phyloP scores from a whole-genome alignment of 2,888 invertebrate genomes.

The Pemphredon lugubris region DNA sequence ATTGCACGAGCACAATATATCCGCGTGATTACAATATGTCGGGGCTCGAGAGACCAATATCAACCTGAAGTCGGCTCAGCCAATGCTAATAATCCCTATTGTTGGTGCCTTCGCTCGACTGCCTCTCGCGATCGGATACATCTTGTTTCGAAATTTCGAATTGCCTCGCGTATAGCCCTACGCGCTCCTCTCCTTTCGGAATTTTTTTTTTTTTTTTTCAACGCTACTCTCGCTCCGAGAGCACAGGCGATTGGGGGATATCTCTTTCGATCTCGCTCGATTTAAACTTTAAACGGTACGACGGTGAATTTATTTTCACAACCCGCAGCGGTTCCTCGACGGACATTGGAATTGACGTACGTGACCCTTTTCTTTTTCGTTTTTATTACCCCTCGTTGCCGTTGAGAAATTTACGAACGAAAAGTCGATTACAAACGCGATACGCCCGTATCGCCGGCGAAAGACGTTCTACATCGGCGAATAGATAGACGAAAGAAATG shows the following conservation, averaged over 20 bases:
- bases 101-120: constrained; percentile 68
- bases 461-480: neutral
- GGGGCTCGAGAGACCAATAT: constrained; percentile 75
- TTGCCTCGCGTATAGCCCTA: constrained; percentile 37
- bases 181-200: neutral
- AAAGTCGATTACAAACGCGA: too few relatives aligned
- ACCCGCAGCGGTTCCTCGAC: too few relatives aligned
- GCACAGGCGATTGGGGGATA: too few relatives aligned
- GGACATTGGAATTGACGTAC: too few relatives aligned
- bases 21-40: constrained; percentile 78
- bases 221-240: neutral
- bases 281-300: too few relatives aligned
- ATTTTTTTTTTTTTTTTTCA: constrained; percentile 9
- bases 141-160: constrained; percentile 68
- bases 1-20: constrained; percentile 73
- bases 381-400: too few relatives aligned
- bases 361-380: too few relatives aligned
- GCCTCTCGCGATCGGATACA: constrained; percentile 60
- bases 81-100: constrained; percentile 77
- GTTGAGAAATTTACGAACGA: too few relatives aligned
- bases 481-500: constrained; percentile 56
- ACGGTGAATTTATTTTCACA: too few relatives aligned
- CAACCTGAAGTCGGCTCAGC: constrained; percentile 73
- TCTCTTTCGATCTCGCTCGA: too few relatives aligned
- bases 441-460: neutral